A percentile compares a stretch with the other conserved stretches of the same genome.
These are phyloP conservation scores for Myiotriccus ornatus DNA, from an alignment of 2,797 vertebrate genomes.

Conservation along the genomic window DNA sequence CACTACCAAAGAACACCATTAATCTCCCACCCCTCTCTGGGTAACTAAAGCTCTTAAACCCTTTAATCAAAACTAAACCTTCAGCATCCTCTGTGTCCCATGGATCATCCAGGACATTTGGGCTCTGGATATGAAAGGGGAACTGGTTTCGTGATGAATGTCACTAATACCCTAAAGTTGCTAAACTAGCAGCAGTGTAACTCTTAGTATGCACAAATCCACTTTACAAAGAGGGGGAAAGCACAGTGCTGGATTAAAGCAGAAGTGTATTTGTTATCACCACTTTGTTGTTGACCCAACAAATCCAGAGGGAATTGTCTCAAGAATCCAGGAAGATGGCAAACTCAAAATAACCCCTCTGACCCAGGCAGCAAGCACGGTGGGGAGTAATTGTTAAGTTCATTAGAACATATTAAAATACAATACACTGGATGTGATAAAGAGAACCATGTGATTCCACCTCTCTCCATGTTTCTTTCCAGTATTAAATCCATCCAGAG, in stretches of 20 bases:
- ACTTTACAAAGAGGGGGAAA: neutral
- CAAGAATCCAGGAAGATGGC: neutral
- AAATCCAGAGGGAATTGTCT: constrained; percentile 27
- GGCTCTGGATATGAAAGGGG: neutral
- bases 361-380: constrained; percentile 36
- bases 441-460: constrained; percentile 29
- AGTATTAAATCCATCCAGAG: constrained; percentile 52
- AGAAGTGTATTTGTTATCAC: neutral
- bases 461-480: constrained; percentile 50
- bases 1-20: neutral
- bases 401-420: constrained; percentile 64
- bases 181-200: neutral
- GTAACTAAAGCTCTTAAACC: neutral
- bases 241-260: neutral
- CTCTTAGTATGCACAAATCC: neutral
- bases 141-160: neutral
- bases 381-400: constrained; percentile 44
- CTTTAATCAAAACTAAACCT: neutral
- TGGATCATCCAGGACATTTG: neutral
- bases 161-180: neutral
- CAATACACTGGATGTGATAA: constrained; percentile 28
- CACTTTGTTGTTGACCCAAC: neutral
- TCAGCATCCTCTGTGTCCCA: neutral
- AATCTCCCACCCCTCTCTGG: neutral
- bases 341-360: constrained; percentile 46